Conservation (phyloP, 2,113 vertebrate genomes). For the Triplophysa dalaica region DNA sequence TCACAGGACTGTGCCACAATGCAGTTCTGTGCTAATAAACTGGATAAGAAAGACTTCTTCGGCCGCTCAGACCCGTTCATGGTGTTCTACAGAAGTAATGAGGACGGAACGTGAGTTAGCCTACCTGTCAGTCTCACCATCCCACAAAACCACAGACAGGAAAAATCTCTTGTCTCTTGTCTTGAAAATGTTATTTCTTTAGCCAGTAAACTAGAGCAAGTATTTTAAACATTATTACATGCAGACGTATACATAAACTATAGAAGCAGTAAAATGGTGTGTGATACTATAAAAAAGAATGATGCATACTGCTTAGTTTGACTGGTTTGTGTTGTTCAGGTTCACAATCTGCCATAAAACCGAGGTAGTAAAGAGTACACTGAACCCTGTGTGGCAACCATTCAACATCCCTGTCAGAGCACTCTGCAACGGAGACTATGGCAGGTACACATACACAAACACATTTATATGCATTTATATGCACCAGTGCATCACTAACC, state of each 20-base stretch:
- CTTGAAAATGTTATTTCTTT: background rate
- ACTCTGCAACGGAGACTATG: slow-evolving; percentile 91
- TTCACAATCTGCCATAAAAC: slow-evolving; percentile 80
- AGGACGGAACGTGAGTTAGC: slow-evolving; percentile 87
- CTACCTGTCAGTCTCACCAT: background rate
- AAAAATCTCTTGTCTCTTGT: background rate
- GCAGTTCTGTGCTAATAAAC: slow-evolving; percentile 92
- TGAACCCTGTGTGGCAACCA: slow-evolving; percentile 87
- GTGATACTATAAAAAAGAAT: background rate
- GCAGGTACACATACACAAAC: slow-evolving; percentile 73
- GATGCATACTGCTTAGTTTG: background rate
- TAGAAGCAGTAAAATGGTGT: too few species aligned
- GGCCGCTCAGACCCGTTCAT: slow-evolving; percentile 91
- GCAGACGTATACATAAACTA: too few species aligned
- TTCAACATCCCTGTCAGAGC: slow-evolving; percentile 89
- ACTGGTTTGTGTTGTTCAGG: slow-evolving; percentile 58
- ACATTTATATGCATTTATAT: background rate
- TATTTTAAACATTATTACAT: too few species aligned
- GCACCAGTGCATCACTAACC: background rate
- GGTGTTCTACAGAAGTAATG: slow-evolving; percentile 92
- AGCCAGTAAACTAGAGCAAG: background rate
- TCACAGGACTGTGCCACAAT: slow-evolving; percentile 85
- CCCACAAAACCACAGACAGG: background rate
- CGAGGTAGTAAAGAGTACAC: slow-evolving; percentile 82
- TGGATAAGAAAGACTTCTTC: slow-evolving; percentile 95